A percentile compares a stretch with the other conserved stretches of the same genome.
These are phyloP conservation scores for Acrossocheilus fasciatus DNA, from an alignment of 2,797 vertebrate species.

Conservation along the genomic window DNA sequence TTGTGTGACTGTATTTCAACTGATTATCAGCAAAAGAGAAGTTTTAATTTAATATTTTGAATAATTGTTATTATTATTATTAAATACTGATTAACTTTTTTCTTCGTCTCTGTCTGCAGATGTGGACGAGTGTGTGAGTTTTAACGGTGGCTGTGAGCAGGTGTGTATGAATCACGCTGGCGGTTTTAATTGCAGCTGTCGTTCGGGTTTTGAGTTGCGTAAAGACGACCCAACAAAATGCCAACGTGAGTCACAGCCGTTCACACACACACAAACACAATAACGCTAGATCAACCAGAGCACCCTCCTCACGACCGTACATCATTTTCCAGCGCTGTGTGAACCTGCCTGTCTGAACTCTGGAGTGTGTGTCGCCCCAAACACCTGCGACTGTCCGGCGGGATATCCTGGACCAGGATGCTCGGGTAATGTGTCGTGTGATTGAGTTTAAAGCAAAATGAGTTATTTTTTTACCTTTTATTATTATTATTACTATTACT, in stretches of 20 bases:
- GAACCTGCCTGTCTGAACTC: slow-evolving; percentile 81
- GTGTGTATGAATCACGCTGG: slow-evolving; percentile 79
- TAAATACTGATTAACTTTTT: not conserved
- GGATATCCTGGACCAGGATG: slow-evolving; percentile 84
- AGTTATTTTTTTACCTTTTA: not conserved
- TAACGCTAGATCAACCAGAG: too few relatives aligned
- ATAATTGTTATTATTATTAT: not conserved
- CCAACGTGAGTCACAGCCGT: slow-evolving; percentile 73
- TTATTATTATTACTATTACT: not conserved
- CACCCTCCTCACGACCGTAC: not conserved
- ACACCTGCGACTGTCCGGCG: slow-evolving; percentile 82
- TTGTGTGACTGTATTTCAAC: not conserved
- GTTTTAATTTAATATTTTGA: not conserved
- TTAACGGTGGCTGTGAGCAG: slow-evolving; percentile 85
- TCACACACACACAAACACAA: not conserved
- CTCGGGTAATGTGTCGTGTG: slow-evolving; percentile 72
- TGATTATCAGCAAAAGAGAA: not conserved
- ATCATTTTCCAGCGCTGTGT: slow-evolving; percentile 76
- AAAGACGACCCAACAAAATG: slow-evolving; percentile 80
- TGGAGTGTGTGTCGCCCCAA: slow-evolving; percentile 81
- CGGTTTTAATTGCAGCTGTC: slow-evolving; percentile 81
- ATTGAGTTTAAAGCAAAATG: not conserved
- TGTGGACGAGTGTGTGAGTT: slow-evolving; percentile 81
- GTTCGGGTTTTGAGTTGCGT: slow-evolving; percentile 71
- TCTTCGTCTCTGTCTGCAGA: slow-evolving; percentile 67